These are phyloP conservation scores for Cyanistes caeruleus DNA, from an alignment of 2,113 vertebrate genomes.

Conservation along the genomic window DNA sequence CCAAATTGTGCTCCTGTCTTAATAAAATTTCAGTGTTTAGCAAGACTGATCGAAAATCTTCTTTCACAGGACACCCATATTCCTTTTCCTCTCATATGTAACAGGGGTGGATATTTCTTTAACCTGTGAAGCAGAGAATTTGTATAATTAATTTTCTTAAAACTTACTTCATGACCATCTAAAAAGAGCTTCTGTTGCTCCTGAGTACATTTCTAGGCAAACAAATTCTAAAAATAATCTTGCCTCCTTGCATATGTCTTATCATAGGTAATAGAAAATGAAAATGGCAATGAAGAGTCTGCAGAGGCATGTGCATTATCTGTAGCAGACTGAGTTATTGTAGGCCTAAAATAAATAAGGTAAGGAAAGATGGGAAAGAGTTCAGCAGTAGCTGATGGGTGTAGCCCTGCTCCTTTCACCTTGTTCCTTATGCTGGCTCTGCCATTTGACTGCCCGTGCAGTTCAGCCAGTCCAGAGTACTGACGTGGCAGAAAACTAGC, in stretches of 20 bases:
- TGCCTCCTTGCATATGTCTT: neutral
- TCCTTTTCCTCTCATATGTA: neutral
- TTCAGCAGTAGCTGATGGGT: neutral
- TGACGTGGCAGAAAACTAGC: neutral
- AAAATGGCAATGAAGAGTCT: neutral
- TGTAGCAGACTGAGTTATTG: neutral
- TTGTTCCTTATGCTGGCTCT: neutral
- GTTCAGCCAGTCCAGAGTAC: rapidly evolving
- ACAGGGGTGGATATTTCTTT: neutral
- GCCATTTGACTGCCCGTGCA: neutral
- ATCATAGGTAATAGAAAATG: neutral
- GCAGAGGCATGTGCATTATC: rapidly evolving
- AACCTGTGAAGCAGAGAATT: neutral
- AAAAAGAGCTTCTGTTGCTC: neutral
- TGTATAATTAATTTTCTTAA: neutral
- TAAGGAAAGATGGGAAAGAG: neutral
- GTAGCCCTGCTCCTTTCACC: neutral
- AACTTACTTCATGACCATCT: neutral
- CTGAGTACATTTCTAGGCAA: neutral
- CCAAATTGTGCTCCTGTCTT: neutral
- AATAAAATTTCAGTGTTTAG: neutral
- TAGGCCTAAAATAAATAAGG: neutral
- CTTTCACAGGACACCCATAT: neutral
- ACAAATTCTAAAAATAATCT: neutral
- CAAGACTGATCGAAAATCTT: neutral